Conservation (phyloP, 1,140 invertebrate species). For the Listronotus oregonensis region DNA sequence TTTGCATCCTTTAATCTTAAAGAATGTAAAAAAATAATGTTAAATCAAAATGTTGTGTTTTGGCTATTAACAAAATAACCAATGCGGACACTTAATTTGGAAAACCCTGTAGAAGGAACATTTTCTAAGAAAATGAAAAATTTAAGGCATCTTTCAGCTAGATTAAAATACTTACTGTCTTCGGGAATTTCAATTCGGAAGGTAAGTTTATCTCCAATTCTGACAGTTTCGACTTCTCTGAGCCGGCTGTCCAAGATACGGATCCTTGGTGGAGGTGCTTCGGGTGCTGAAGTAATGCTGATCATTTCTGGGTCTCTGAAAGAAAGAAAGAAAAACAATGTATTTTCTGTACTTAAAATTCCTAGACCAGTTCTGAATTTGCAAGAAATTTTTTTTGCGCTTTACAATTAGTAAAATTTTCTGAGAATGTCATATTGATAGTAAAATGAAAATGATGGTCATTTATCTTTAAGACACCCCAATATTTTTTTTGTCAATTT, state of each 20-base stretch:
- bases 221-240: slow-evolving; percentile 90
- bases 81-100: no score
- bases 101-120: no score
- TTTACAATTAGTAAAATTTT: no score
- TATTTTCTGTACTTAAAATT: not conserved
- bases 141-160: not conserved
- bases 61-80: no score
- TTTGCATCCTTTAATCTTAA: no score
- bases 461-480: no score
- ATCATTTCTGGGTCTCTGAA: slow-evolving; percentile 90
- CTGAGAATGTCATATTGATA: not conserved
- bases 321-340: slow-evolving; percentile 23
- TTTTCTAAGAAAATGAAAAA: not conserved
- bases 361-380: no score
- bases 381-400: no score
- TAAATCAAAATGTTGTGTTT: no score
- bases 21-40: no score
- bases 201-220: slow-evolving; percentile 92
- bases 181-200: slow-evolving; percentile 96
- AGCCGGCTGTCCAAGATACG: slow-evolving; percentile 83
- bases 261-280: slow-evolving; percentile 91
- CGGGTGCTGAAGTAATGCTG: slow-evolving; percentile 91
- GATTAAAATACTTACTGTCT: slow-evolving; percentile 75
- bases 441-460: not conserved
- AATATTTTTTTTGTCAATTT: no score